Conservation (phyloP, 2,113 vertebrate genomes). For the Glaucidium brasilianum region DNA sequence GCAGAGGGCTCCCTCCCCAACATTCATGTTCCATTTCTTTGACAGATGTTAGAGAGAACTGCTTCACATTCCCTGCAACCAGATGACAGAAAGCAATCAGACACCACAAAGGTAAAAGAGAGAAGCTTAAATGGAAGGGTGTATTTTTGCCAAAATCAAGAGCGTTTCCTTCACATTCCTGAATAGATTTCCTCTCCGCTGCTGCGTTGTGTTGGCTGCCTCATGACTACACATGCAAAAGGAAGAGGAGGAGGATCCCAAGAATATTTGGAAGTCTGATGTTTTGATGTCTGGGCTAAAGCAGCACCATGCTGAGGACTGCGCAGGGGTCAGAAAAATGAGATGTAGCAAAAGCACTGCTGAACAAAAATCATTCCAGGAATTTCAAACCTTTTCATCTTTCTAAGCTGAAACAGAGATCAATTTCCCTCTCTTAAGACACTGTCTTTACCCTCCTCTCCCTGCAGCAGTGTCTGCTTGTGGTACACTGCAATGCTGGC, state of each 20-base stretch:
- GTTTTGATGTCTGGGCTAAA: neutral
- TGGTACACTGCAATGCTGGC: neutral
- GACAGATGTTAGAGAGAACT: neutral
- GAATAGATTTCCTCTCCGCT: neutral
- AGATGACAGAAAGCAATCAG: neutral
- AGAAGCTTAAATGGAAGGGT: neutral
- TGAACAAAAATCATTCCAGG: neutral
- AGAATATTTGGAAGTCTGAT: neutral
- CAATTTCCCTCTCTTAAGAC: neutral
- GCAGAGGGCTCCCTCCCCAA: neutral
- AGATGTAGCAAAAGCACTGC: neutral
- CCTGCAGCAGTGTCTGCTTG: conserved; percentile 9
- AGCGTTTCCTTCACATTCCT: neutral
- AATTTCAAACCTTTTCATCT: neutral
- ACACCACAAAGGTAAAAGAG: neutral
- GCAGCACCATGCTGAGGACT: neutral
- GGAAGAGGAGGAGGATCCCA: neutral
- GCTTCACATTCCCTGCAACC: neutral
- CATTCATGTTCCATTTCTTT: neutral
- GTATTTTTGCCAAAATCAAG: neutral
- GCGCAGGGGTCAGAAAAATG: neutral
- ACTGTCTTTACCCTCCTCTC: neutral
- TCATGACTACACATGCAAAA: neutral
- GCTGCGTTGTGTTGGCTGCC: neutral
- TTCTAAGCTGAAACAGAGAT: neutral